A percentile compares a stretch with the other conserved stretches of the same genome.
Evolutionary conservation across 2,797 vertebrate species (phyloP).

Genomic region (Heliangelus exortis): DNA sequence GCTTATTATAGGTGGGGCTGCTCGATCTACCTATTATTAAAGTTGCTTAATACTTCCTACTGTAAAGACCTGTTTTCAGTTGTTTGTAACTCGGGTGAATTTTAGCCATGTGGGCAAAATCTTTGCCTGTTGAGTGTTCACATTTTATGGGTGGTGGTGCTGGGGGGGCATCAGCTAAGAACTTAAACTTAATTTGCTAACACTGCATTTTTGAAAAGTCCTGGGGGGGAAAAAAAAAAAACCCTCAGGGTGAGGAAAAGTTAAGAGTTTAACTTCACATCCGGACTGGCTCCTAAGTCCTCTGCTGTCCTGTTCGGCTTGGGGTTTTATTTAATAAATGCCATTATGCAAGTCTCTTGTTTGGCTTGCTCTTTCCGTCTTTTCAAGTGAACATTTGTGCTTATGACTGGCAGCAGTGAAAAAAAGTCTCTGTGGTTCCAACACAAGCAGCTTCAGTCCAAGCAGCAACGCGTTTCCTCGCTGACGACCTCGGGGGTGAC

Average conservation of each 20-base stretch:
- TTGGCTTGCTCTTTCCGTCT: conserved; percentile 29
- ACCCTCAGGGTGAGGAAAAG: neutral
- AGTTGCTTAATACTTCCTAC: conserved; percentile 58
- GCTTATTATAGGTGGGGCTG: conserved; percentile 53
- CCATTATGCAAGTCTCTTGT: conserved; percentile 8
- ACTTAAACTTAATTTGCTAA: neutral
- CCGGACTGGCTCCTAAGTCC: neutral
- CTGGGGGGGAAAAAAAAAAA: neutral
- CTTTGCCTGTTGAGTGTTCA: neutral
- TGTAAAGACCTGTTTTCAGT: conserved; percentile 31
- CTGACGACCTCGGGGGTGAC: conserved; percentile 48
- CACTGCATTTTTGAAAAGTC: neutral
- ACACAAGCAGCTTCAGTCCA: conserved; percentile 63
- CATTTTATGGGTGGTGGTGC: neutral
- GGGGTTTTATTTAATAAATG: neutral
- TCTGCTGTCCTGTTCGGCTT: neutral
- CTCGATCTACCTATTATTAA: conserved; percentile 53
- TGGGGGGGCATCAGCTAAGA: neutral
- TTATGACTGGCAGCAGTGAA: conserved; percentile 47
- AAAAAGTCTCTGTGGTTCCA: conserved; percentile 42
- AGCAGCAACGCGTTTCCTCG: conserved; percentile 39
- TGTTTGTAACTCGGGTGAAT: neutral
- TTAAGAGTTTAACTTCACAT: conserved; percentile 15
- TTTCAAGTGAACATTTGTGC: neutral
- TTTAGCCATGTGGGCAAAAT: conserved; percentile 15